Evolutionary conservation across 2,888 invertebrate genomes (phyloP).

Genomic region (Lasioglossum oenotherae): DNA sequence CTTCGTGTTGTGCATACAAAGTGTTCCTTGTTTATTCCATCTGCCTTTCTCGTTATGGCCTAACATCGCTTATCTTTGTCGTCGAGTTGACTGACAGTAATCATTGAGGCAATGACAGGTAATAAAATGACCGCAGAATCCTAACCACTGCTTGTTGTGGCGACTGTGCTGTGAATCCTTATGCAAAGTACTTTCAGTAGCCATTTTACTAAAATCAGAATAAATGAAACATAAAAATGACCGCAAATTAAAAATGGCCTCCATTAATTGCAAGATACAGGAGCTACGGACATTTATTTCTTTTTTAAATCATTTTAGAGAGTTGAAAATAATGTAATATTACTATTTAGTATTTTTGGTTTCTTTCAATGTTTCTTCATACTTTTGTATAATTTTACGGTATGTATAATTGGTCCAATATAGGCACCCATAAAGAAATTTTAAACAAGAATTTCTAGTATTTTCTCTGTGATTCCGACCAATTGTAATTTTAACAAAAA

Average conservation of each 20-base stretch:
- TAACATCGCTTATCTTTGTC: background rate
- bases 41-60: background rate
- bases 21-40: conserved; percentile 2
- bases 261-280: too few relatives aligned
- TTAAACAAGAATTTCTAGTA: too few relatives aligned
- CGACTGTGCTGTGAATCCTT: background rate
- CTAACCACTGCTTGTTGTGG: background rate
- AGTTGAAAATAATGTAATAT: background rate
- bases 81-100: background rate
- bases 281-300: background rate
- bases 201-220: background rate
- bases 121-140: background rate
- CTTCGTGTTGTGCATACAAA: background rate
- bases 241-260: background rate
- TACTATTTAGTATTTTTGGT: background rate
- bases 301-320: background rate
- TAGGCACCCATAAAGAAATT: too few relatives aligned
- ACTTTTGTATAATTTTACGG: too few relatives aligned
- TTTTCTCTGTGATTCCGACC: too few relatives aligned
- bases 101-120: background rate
- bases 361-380: background rate
- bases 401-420: too few relatives aligned
- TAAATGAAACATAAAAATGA: background rate
- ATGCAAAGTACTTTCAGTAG: background rate
- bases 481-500: too few relatives aligned